Evolutionary conservation across 1,140 invertebrate species (phyloP), one percentile per base, ranked within the genome.

Genomic region (Drosophila ananassae): DNA sequence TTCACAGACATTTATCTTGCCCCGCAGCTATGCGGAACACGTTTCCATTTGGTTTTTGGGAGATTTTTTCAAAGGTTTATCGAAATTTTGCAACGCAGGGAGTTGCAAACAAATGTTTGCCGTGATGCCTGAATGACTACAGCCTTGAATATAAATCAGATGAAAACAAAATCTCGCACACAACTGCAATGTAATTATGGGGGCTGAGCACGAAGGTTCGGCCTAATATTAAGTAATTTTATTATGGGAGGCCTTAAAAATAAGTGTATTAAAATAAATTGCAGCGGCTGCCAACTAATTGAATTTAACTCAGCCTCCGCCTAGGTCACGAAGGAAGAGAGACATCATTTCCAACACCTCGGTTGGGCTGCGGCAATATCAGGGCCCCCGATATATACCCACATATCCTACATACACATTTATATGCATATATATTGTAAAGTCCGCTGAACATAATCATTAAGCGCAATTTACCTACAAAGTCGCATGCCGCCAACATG

Each of bases 401-500:
- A 12, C 5, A 44, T 44, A 53, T 53, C 41, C 17, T 25, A 66
- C 12, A 62, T 28, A 47, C 17, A 56, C 13, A 39, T 8, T 54
- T 39, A 30, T 73, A 61, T n/a, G n/a, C n/a, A n/a, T 75, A 69
- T 87, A 68, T 85, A 85, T 87, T 87, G 82, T 87, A 68, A 72
- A 78, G 74, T 58, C 72, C 58, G 73, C 76, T 89, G 83, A 89
- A 89, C 79, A 89, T 79, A 89, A 89, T 89, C 83, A 89, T 89
- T 89, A 89, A 89, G 84, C 79, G 83, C 80, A 89, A 89, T 89
- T 89, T 89, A 89, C 83, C 83, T 89, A 87, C 84, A 87, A 89
- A 87, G 84, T 89, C 78, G 66, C 66, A 73, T 83, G 83, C 83
- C 83, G 82, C 82, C 79, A 76, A 72, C 73, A 72, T 56, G 47